A percentile compares a stretch with the other conserved stretches of the same genome.
phyloP scores from a whole-genome alignment of 2,888 invertebrate species.

The Anarsia innoxiella region DNA sequence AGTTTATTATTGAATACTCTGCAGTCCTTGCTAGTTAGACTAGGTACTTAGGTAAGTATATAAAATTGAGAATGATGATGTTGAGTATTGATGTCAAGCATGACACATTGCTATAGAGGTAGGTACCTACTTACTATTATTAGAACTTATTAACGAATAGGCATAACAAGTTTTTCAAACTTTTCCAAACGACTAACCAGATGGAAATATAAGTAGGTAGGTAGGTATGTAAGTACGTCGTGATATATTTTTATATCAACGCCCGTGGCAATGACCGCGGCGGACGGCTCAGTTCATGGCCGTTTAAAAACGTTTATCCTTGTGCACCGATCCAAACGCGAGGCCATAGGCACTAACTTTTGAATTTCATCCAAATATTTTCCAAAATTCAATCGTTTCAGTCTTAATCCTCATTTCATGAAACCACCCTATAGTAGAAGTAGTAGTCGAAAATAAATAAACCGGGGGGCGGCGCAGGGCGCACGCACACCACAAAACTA shows the following conservation, averaged over 20 bases:
- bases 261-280: conserved; percentile 69
- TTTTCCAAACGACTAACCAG: neutral
- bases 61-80: too few relatives aligned
- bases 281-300: conserved; percentile 61
- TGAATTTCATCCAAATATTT: conserved; percentile 3
- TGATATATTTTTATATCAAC: conserved; percentile 57
- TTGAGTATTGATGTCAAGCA: too few relatives aligned
- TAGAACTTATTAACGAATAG: too few relatives aligned
- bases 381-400: too few relatives aligned
- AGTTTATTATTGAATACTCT: too few relatives aligned
- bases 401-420: conserved; percentile 15
- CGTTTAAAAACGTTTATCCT: conserved; percentile 51
- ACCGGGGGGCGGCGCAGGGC: conserved; percentile 33
- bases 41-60: too few relatives aligned
- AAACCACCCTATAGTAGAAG: conserved; percentile 47
- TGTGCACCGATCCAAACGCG: conserved; percentile 21
- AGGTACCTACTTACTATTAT: too few relatives aligned
- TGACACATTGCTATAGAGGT: too few relatives aligned
- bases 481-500: conserved; percentile 19
- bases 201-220: neutral
- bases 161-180: too few relatives aligned
- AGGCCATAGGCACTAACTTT: too few relatives aligned
- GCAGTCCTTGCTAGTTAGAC: too few relatives aligned
- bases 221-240: conserved; percentile 32
- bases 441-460: conserved; percentile 58